Percentiles rank a stretch among this genome's conserved stretches.
These are phyloP conservation scores for Bubo bubo DNA, from an alignment of 2,113 vertebrate species.

Conservation along the genomic window DNA sequence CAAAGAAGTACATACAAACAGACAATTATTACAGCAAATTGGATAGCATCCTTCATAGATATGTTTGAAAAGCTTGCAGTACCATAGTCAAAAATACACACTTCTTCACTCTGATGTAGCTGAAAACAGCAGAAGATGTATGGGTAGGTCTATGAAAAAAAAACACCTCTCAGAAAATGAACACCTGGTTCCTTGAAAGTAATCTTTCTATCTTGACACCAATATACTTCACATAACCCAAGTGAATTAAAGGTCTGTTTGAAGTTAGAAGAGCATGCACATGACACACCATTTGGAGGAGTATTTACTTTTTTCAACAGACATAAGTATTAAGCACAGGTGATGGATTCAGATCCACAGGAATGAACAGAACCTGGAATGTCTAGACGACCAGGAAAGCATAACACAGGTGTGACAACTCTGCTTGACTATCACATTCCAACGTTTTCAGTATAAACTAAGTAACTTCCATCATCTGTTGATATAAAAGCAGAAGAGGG, in stretches of 20 bases:
- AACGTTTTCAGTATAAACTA: conserved; percentile 58
- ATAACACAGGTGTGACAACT: conserved; percentile 69
- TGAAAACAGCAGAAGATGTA: conserved; percentile 5
- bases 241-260: conserved; percentile 54
- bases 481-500: conserved; percentile 53
- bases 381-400: conserved; percentile 66
- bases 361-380: conserved; percentile 61
- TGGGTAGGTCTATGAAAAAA: not conserved
- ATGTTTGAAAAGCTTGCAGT: not conserved
- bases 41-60: not conserved
- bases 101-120: not conserved
- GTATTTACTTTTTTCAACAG: conserved; percentile 58
- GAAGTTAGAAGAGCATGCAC: conserved; percentile 54
- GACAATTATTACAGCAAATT: not conserved
- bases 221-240: conserved; percentile 57
- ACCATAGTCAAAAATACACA: not conserved
- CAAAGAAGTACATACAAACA: not conserved
- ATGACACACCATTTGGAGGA: conserved; percentile 57
- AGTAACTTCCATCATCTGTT: conserved; percentile 58
- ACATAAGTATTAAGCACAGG: conserved; percentile 48
- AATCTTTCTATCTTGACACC: conserved; percentile 73
- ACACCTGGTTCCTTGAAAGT: conserved; percentile 60
- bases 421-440: conserved; percentile 50
- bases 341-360: conserved; percentile 57
- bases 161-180: not conserved